Conservation (phyloP, 2,797 vertebrate species). For the Aphelocoma californica region DNA sequence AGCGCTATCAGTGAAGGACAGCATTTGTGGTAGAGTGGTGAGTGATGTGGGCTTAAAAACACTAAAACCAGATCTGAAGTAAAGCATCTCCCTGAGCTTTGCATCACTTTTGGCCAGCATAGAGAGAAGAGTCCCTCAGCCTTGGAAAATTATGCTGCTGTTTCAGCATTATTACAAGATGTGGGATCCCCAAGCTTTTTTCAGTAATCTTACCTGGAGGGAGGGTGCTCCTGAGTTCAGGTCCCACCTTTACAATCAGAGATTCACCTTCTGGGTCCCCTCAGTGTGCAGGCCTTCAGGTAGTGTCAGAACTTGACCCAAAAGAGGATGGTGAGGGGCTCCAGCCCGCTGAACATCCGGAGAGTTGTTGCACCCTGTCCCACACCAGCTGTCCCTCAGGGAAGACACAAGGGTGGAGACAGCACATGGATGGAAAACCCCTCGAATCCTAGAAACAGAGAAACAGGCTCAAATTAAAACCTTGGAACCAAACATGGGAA, state of each 20-base stretch:
- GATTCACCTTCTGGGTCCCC: not conserved
- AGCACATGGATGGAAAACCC: not conserved
- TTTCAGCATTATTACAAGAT: not conserved
- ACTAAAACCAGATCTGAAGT: not conserved
- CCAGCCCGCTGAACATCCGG: rapidly evolving
- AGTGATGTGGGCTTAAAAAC: not conserved
- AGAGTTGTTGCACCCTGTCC: not conserved
- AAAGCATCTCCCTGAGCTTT: not conserved
- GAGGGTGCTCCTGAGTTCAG: not conserved
- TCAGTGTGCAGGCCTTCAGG: not conserved
- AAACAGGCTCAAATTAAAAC: not conserved
- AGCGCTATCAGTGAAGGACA: not conserved
- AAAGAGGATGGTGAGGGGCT: rapidly evolving
- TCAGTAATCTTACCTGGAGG: rapidly evolving
- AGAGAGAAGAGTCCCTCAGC: not conserved
- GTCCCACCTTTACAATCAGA: not conserved
- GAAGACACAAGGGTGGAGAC: not conserved
- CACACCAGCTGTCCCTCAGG: not conserved
- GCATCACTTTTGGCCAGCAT: not conserved
- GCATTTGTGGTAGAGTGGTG: not conserved
- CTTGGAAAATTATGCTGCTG: not conserved
- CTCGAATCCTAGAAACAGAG: not conserved
- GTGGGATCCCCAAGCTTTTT: not conserved
- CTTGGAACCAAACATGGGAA: rapidly evolving
- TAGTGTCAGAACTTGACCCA: not conserved